Evolutionary conservation across 2,113 vertebrate genomes (phyloP).

Genomic region (Sceloporus undulatus): DNA sequence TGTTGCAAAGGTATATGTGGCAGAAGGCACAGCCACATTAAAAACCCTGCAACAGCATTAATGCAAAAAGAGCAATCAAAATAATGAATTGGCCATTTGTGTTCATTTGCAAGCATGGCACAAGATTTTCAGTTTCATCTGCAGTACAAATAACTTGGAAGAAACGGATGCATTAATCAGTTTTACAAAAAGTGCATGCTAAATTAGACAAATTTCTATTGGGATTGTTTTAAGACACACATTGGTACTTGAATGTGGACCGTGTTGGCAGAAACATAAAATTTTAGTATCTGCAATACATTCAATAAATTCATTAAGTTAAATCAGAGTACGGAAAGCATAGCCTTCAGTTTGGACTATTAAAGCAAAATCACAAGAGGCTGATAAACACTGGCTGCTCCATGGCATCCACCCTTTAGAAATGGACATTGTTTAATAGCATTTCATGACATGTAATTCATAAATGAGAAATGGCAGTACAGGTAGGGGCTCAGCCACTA

Average conservation of each 20-base stretch:
- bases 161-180: not conserved
- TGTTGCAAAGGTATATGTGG: not conserved
- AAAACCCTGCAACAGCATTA: not conserved
- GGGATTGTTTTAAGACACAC: not conserved
- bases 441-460: not conserved
- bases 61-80: not conserved
- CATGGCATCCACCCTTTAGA: conserved; percentile 51
- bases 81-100: not conserved
- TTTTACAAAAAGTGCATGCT: conserved; percentile 26
- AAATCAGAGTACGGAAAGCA: conserved; percentile 53
- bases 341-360: conserved; percentile 41
- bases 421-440: conserved; percentile 39
- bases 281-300: conserved; percentile 46
- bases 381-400: not conserved
- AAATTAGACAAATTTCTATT: not conserved
- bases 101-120: not conserved
- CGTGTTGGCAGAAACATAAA: conserved; percentile 40
- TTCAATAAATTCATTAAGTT: conserved; percentile 48
- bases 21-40: not conserved
- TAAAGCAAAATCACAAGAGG: conserved; percentile 34
- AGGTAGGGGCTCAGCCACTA: not conserved
- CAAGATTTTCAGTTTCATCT: conserved; percentile 50
- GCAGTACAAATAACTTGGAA: conserved; percentile 25
- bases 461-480: not conserved
- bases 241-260: conserved; percentile 36